Evolutionary conservation across 2,797 vertebrate genomes (phyloP).

Genomic region (Cichlasoma orientale): DNA sequence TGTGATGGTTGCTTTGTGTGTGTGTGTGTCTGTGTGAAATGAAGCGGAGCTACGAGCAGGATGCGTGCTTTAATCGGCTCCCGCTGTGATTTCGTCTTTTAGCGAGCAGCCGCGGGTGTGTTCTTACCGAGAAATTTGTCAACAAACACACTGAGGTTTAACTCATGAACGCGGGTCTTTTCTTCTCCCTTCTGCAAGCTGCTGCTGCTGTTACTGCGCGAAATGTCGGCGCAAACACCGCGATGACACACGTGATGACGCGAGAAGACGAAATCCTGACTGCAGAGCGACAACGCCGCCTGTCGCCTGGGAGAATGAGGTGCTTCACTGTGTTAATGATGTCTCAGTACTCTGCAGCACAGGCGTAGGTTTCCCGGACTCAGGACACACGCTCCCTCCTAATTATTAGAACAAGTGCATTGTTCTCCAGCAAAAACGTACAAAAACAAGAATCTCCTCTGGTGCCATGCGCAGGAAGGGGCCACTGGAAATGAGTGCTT

Average conservation of each 20-base stretch:
- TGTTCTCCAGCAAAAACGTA: too few species aligned
- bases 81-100: slow-evolving; percentile 22
- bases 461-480: too few species aligned
- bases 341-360: too few species aligned
- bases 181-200: slow-evolving; percentile 28
- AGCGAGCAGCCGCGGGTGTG: slow-evolving; percentile 35
- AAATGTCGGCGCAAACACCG: slow-evolving; percentile 74
- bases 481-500: too few species aligned
- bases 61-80: slow-evolving; percentile 21
- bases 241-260: slow-evolving; percentile 35
- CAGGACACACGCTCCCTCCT: too few species aligned
- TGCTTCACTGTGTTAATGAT: too few species aligned
- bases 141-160: slow-evolving; percentile 70
- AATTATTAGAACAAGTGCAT: too few species aligned
- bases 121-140: slow-evolving; percentile 80
- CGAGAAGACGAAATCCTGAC: slow-evolving; percentile 18
- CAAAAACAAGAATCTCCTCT: too few species aligned
- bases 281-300: not conserved
- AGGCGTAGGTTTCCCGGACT: too few species aligned
- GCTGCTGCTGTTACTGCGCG: slow-evolving; percentile 10
- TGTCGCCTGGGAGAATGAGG: not conserved
- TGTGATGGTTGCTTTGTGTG: slow-evolving; percentile 4
- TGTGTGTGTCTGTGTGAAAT: slow-evolving; percentile 24
- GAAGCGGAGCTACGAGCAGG: slow-evolving; percentile 25
- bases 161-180: slow-evolving; percentile 50